Conservation (phyloP, 1,140 invertebrate species). For the Achatina immaculata region DNA sequence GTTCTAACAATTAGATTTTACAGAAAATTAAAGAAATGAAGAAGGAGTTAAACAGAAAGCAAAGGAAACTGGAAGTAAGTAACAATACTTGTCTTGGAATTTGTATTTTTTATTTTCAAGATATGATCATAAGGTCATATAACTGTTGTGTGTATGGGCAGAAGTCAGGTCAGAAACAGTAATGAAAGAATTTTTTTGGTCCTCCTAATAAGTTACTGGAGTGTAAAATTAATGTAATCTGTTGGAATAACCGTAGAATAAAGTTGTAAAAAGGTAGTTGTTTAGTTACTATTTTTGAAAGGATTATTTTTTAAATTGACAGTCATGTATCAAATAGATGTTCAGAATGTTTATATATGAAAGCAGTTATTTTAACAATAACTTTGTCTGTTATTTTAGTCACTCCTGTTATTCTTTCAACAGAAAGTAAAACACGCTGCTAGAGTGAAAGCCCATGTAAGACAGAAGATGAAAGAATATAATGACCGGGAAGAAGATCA, state of each 20-base stretch:
- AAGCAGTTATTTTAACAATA: neutral
- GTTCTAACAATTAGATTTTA: slow-evolving; percentile 13
- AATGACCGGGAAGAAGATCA: no score
- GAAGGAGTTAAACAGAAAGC: neutral
- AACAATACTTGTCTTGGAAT: neutral
- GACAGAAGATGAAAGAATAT: neutral
- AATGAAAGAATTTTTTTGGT: neutral
- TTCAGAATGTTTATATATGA: neutral
- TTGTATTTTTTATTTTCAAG: neutral
- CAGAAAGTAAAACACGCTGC: slow-evolving; percentile 3
- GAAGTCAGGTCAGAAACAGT: neutral
- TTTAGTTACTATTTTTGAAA: neutral
- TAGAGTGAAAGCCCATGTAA: neutral
- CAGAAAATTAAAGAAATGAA: neutral
- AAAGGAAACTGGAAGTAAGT: slow-evolving; percentile 16
- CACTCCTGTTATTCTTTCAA: neutral
- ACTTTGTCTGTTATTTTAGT: neutral
- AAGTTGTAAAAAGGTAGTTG: neutral
- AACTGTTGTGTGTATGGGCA: neutral
- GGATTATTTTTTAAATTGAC: neutral
- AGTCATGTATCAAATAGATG: neutral
- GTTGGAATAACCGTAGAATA: neutral
- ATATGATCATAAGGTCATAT: neutral
- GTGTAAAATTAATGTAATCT: neutral
- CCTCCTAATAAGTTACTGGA: neutral